These are phyloP conservation scores for Aporophyla lueneburgensis DNA, from an alignment of 2,888 invertebrate genomes.

Conservation along the genomic window DNA sequence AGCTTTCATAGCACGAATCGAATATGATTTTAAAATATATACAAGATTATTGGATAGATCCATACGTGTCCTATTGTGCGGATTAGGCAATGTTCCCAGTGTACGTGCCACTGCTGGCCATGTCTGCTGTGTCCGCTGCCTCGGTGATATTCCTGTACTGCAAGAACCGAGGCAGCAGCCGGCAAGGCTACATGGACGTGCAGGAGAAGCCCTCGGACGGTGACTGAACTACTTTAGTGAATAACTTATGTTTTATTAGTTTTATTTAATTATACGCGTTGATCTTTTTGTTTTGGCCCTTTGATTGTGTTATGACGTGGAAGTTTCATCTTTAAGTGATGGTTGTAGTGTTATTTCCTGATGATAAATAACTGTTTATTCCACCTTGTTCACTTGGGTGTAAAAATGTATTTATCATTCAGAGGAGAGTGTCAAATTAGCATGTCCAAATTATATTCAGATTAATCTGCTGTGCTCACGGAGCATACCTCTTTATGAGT, in stretches of 20 bases:
- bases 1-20: constrained; percentile 34
- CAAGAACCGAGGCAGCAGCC: constrained; percentile 76
- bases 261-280: constrained; percentile 57
- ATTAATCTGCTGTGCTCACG: neutral
- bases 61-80: constrained; percentile 22
- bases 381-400: neutral
- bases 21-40: constrained; percentile 52
- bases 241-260: constrained; percentile 53
- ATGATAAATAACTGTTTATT: neutral
- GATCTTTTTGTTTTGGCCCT: constrained; percentile 32
- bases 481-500: neutral
- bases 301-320: constrained; percentile 31
- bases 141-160: constrained; percentile 84
- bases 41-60: constrained; percentile 34
- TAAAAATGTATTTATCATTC: neutral
- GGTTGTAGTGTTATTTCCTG: neutral
- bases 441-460: neutral
- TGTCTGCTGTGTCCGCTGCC: constrained; percentile 83
- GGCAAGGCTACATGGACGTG: constrained; percentile 86
- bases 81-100: constrained; percentile 73
- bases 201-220: constrained; percentile 79
- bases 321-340: neutral
- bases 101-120: constrained; percentile 80
- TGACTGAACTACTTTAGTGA: constrained; percentile 62
- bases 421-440: neutral